These are phyloP conservation scores for Strix aluco DNA, from an alignment of 2,113 vertebrate genomes.

Conservation along the genomic window DNA sequence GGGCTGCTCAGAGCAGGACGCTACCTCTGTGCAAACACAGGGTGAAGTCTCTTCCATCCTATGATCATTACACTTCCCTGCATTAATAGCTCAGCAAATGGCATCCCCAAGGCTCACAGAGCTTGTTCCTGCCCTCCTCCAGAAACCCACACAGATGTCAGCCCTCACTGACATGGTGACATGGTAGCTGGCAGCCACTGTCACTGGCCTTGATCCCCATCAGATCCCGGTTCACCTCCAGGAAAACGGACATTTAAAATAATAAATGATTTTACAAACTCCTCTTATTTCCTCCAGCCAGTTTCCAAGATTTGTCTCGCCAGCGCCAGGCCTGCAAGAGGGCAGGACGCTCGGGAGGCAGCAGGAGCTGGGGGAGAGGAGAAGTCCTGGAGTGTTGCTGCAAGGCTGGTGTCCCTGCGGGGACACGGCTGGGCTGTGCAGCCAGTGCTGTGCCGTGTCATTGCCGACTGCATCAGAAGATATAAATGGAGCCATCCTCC, in stretches of 20 bases:
- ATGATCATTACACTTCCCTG: background rate
- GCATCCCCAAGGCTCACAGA: background rate
- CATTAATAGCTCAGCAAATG: background rate
- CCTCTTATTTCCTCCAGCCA: background rate
- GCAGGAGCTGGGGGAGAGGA: background rate
- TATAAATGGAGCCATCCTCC: rapidly evolving
- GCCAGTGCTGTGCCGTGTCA: rapidly evolving
- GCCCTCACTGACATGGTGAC: background rate
- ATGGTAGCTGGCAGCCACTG: background rate
- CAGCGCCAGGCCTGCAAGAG: background rate
- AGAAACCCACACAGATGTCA: rapidly evolving
- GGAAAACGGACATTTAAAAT: background rate
- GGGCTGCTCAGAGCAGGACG: background rate
- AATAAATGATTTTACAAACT: background rate
- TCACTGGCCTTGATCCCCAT: background rate
- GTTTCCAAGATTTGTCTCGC: background rate
- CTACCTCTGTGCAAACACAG: background rate
- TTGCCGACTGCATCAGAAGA: background rate
- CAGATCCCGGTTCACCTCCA: background rate
- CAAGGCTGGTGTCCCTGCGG: no score
- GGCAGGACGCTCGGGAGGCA: background rate
- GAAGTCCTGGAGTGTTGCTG: background rate
- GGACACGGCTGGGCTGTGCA: background rate
- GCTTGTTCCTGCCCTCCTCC: background rate
- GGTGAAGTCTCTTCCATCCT: background rate